Conservation (phyloP, 2,888 invertebrate genomes). For the Maniola hyperantus region DNA sequence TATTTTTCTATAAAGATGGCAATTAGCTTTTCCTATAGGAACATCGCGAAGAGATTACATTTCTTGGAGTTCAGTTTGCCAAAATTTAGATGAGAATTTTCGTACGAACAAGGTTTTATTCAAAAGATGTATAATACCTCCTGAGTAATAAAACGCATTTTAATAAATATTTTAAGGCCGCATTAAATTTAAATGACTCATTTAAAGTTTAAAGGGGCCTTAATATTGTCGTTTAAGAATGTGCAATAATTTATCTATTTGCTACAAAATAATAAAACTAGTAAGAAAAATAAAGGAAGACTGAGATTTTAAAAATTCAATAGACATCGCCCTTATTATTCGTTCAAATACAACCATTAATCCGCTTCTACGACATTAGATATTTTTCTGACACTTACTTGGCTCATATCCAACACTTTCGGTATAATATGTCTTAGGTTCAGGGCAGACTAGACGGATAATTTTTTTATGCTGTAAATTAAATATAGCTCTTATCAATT, state of each 20-base stretch:
- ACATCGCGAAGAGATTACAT: too few species aligned
- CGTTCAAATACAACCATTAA: conserved; percentile 34
- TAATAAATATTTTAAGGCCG: too few species aligned
- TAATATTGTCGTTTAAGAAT: not conserved
- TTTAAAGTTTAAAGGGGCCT: too few species aligned
- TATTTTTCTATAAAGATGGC: too few species aligned
- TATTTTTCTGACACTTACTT: conserved; percentile 38
- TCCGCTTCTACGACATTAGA: conserved; percentile 33
- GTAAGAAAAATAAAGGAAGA: not conserved
- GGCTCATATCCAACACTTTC: conserved; percentile 45
- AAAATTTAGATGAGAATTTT: too few species aligned
- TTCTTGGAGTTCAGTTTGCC: too few species aligned
- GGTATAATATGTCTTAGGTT: not conserved
- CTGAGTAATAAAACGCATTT: too few species aligned
- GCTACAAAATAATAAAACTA: not conserved
- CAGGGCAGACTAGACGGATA: not conserved
- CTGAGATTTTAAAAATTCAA: not conserved
- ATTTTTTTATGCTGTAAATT: not conserved
- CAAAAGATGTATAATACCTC: too few species aligned
- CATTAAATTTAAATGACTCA: too few species aligned
- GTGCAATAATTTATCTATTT: not conserved
- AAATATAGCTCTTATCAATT: not conserved
- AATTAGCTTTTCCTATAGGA: too few species aligned
- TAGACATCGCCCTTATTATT: conserved; percentile 26
- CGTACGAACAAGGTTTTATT: too few species aligned